Base-by-base conservation (phyloP, 2,888 invertebrate species). In the Caenorhabditis wallacei region DNA sequence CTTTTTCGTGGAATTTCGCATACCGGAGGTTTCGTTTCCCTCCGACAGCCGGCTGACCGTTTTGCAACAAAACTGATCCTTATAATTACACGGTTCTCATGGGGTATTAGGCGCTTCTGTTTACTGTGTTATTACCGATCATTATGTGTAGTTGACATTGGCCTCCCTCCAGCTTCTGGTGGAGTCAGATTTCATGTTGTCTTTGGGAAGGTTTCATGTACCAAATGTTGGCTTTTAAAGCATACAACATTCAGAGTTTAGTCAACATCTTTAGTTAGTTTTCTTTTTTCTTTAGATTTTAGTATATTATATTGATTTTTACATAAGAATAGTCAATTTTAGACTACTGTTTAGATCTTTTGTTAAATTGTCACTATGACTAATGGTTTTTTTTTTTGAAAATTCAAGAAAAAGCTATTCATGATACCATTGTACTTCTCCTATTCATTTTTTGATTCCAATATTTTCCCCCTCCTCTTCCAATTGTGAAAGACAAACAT, bases 11-110 rank as follows among this genome's bases (percentile, higher is more conserved):
- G 54, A 40, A 76, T 78, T n/a, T 69, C 78, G 69, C 76, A 61
- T 76, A 68, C 66, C 56, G 22, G 26, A n/a, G n/a, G n/a, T n/a
- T n/a, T n/a, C n/a, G n/a, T n/a, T 24, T 56, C n/a, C 35, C 51
- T 43, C n/a, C 22, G 43, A n/a, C n/a, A 20, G 51, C 40, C 22
- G 48, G 20, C 54, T 35, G 18, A 48, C 37, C 26, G 30, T 64
- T 48, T 75, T 64, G 74, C 56, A 56, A 64, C 74, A 70, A 16
- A 30, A n/a, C n/a, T 46, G 46, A 40, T 53, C 53, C 16, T 66
- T 22, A 59, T 69, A 70, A 70, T 70, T 70, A 70, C 46, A 56
- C 43, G 56, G 70, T 57, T 70, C 54, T 56, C 30, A 57, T 40
- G 37, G n/a, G n/a, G 53, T 66, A 53, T 66, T 66, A 66, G 66